Base-by-base conservation (phyloP, 2,888 invertebrate genomes). In the Noctua janthina region DNA sequence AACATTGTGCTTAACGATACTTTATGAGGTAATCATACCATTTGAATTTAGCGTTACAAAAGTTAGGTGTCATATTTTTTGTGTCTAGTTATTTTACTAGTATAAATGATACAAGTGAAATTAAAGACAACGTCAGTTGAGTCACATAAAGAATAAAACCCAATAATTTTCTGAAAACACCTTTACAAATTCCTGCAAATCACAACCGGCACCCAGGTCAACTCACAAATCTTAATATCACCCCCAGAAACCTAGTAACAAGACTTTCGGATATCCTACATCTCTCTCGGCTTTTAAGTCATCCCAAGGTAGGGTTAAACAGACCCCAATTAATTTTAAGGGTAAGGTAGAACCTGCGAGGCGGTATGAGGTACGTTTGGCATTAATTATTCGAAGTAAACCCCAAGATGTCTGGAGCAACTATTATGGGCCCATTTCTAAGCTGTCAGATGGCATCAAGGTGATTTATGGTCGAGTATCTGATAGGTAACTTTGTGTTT, bases 361-460 rank as follows among this genome's bases (percentile, higher is more conserved):
- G 71, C 1, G 75, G 87, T 83, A 84, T 84, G 82, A 87, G 84
- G 85, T 88, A 87, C 86, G 81, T 89, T 87, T 76, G 83, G 87
- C 89, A 91, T 91, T 92, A 88, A 91, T 90, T 90, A 88, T 86
- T 84, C 87, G 64, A 87, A 88, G 87, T 86, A 87, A 90, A 72
- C 83, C 82, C 83, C 79, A 86, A 89, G 91, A 90, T 86, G 86
- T 88, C 87, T 85, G 79, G 82, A 78, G 73, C 74, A 85, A 87
- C 91, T 89, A 91, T 91, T 90, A 91, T 84, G 86, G 83, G 83
- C 86, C 89, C 88, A 84, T 89, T 89, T 89, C 87, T 85, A 84
- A 88, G 78, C 90, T 91, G 90, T 91, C 92, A 90, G 90, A 91
- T 90, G 87, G 84, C 90, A 90, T 90, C 87, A 85, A 86, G 84